Evolutionary conservation across 2,888 invertebrate species (phyloP), one percentile per base, ranked within the genome.

Genomic region (Philereme transversata): DNA sequence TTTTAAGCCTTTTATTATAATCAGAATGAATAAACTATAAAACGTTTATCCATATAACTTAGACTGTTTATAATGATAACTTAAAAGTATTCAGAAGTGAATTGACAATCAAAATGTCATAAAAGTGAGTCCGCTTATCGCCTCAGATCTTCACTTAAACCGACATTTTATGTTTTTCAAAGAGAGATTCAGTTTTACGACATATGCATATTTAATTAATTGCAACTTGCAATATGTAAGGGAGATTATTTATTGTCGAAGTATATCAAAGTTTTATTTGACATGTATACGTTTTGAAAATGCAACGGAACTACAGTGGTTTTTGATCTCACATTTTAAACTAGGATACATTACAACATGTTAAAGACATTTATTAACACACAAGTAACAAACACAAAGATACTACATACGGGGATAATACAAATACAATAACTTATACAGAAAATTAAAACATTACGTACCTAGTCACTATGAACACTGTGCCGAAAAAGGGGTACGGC

Each of bases 151-250:
- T 70, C 57, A 45, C 60, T 71, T 70, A 57, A 7, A 47, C 70
- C 55, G 54, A 68, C 66, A 69, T 65, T 78, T 69, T 61, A 69
- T 67, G 69, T 55, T 58, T 60, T 60, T 68, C 67, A 68, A 69
- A 64, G 71, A 72, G 71, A 70, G 72, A 75, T 75, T 78, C 74
- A 74, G 67, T 78, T 81, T 82, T 80, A 82, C 73, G 69, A 69
- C 76, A 71, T 67, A 72, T 76, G 80, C 76, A 82, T 81, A 80
- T 76, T 75, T 79, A 82, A 81, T 82, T 81, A 82, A 82, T 78
- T 73, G 75, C 76, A 73, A 64, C 50, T 71, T 70, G 73, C 76
- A 76, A 73, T 67, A 57, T 45, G 10, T 43, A 62, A 78, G 72
- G 62, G 70, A 59, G 68, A 67, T 72, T 74, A 76, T 77, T 78